phyloP scores from a whole-genome alignment of 53 echinoderm and acorn worm genomes.

The Holothuria scabra region DNA sequence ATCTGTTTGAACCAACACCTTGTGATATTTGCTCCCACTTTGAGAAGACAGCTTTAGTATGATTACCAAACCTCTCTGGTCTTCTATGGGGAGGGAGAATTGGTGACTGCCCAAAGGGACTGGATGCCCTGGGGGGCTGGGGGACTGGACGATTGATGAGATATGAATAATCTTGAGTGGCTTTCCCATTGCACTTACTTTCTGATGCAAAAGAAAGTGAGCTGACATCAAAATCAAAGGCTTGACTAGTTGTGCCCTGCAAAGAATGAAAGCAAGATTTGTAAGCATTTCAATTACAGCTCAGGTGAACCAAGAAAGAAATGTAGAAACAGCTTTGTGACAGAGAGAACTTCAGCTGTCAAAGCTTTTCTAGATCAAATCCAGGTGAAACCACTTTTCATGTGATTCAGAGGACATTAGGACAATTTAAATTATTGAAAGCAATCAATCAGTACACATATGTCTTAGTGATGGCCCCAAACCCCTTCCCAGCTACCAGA shows the following conservation, averaged over 20 bases:
- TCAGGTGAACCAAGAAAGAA: too few relatives aligned
- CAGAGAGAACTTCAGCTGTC: too few relatives aligned
- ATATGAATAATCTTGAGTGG: constrained; percentile 14
- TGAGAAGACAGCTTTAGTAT: neutral
- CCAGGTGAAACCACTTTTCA: too few relatives aligned
- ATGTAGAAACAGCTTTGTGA: too few relatives aligned
- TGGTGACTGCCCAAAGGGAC: neutral
- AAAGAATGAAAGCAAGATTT: neutral
- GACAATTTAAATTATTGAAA: too few relatives aligned
- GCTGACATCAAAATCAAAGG: constrained; percentile 32
- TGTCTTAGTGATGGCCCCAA: too few relatives aligned
- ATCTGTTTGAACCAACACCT: too few relatives aligned
- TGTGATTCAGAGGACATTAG: too few relatives aligned
- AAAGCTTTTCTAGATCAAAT: too few relatives aligned
- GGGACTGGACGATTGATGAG: constrained; percentile 38
- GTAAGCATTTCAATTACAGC: neutral
- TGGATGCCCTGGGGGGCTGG: neutral
- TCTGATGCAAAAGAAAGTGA: constrained; percentile 37
- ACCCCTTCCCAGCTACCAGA: too few relatives aligned
- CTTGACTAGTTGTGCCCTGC: neutral
- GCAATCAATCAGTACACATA: too few relatives aligned
- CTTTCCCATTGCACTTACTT: constrained; percentile 36
- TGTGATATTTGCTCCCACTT: neutral
- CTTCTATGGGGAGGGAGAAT: neutral
- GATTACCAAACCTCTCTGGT: neutral